Percentiles rank a stretch among this genome's conserved stretches.
Evolutionary conservation across 1,140 invertebrate genomes (phyloP).

Genomic region (Trichogramma pretiosum): DNA sequence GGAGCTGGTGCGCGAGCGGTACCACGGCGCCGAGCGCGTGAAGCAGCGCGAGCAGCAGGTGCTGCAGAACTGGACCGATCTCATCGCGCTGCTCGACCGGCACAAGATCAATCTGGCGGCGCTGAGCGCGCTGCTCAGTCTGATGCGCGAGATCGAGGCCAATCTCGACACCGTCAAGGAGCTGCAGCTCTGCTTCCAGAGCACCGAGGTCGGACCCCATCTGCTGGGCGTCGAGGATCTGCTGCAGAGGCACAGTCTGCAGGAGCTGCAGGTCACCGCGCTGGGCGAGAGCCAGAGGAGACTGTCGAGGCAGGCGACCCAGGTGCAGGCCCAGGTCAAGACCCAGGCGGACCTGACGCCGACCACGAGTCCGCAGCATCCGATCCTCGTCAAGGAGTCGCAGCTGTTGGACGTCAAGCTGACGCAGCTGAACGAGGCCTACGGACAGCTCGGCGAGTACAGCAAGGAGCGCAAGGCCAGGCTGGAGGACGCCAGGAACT

Average conservation of each 20-base stretch:
- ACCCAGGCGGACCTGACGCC: background rate
- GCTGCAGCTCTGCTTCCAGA: constrained; percentile 71
- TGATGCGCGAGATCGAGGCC: constrained; percentile 88
- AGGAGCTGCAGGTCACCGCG: constrained; percentile 67
- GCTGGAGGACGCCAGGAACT: constrained; percentile 84
- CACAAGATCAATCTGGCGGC: constrained; percentile 74
- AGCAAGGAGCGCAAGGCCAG: constrained; percentile 69
- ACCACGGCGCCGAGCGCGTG: constrained; percentile 80
- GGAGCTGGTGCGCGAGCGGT: constrained; percentile 84
- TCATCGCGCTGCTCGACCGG: constrained; percentile 76
- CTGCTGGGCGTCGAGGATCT: constrained; percentile 87
- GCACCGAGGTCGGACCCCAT: constrained; percentile 84
- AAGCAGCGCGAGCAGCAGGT: constrained; percentile 77
- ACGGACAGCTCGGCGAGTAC: constrained; percentile 42
- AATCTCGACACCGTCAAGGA: constrained; percentile 73
- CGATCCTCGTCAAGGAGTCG: constrained; percentile 46
- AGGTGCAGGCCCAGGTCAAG: constrained; percentile 15
- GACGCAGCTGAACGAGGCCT: constrained; percentile 58
- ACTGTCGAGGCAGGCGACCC: constrained; percentile 60
- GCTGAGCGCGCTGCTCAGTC: constrained; percentile 69
- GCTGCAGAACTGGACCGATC: constrained; percentile 75
- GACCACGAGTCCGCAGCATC: background rate
- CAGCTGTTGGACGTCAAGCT: constrained; percentile 60
- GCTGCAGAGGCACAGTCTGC: constrained; percentile 70
- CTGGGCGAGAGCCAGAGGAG: constrained; percentile 73